A percentile compares a stretch with the other conserved stretches of the same genome.
Evolutionary conservation across 2,797 vertebrate genomes (phyloP).

Genomic region (Masticophis lateralis): DNA sequence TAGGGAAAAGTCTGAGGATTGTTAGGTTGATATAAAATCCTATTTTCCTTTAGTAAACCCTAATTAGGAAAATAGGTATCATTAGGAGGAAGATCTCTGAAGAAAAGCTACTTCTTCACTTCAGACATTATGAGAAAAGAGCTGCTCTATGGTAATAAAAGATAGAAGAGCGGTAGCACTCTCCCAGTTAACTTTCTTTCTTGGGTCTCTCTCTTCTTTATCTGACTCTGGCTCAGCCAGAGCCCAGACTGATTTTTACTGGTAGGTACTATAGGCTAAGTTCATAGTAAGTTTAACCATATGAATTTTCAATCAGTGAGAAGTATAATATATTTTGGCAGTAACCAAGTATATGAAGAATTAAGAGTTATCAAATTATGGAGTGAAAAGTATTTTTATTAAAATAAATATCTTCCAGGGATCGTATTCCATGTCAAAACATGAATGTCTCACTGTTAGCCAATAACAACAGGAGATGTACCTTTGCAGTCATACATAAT

Average conservation of each 20-base stretch:
- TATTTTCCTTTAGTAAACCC: neutral
- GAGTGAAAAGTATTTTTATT: slow-evolving; percentile 55
- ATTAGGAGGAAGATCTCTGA: neutral
- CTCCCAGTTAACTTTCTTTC: neutral
- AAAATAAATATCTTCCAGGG: slow-evolving; percentile 44
- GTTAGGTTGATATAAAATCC: neutral
- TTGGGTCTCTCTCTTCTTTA: too few species aligned
- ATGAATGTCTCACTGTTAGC: slow-evolving; percentile 38
- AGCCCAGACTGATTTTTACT: slow-evolving; percentile 55
- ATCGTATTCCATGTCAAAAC: slow-evolving; percentile 49
- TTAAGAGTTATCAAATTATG: slow-evolving; percentile 71
- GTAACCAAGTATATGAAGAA: slow-evolving; percentile 65
- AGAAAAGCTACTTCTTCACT: neutral
- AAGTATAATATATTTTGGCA: slow-evolving; percentile 51
- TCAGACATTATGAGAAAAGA: neutral
- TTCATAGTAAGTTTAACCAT: slow-evolving; percentile 76
- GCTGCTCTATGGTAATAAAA: neutral
- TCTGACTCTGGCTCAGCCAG: neutral
- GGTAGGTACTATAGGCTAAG: slow-evolving; percentile 70
- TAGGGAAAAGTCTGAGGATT: neutral
- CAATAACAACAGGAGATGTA: slow-evolving; percentile 20
- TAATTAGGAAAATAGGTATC: neutral
- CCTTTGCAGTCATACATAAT: slow-evolving; percentile 12
- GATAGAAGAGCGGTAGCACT: neutral
- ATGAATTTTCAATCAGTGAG: slow-evolving; percentile 69